These are phyloP conservation scores for Entomyzon cyanotis DNA, from an alignment of 2,113 vertebrate species.

Conservation along the genomic window DNA sequence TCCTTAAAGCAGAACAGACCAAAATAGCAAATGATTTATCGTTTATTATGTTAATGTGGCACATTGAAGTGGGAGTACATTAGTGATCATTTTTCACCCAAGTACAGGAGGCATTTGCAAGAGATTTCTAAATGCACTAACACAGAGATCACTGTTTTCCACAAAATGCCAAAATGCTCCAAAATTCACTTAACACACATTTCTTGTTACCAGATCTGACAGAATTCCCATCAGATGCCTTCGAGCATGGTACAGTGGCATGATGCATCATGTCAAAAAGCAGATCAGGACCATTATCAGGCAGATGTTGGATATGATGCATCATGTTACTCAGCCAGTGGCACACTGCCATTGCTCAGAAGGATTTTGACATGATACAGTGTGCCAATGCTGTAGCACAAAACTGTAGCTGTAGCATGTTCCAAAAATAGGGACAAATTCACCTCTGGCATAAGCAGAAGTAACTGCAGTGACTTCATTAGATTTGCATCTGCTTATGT, in stretches of 20 bases:
- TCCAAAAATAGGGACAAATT: conserved; percentile 62
- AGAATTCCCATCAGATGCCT: neutral
- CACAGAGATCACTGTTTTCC: neutral
- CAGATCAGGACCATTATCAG: neutral
- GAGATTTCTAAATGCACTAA: neutral
- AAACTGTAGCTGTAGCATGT: neutral
- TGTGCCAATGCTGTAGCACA: neutral
- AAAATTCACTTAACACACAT: neutral
- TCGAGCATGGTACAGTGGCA: neutral
- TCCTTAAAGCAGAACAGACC: neutral
- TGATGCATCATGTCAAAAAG: neutral
- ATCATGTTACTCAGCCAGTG: neutral
- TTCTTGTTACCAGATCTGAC: neutral
- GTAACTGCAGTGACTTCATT: conserved; percentile 54
- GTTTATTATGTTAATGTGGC: neutral
- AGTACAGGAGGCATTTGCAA: neutral
- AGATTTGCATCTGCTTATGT: conserved; percentile 61
- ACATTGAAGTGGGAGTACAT: neutral
- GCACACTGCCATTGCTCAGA: neutral
- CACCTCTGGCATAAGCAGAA: conserved; percentile 47
- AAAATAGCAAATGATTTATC: neutral
- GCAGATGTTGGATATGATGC: conserved; percentile 18
- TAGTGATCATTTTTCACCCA: neutral
- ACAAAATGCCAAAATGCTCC: neutral
- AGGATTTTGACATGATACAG: conserved; percentile 4